Conservation (phyloP, 1,140 invertebrate genomes). For the Centruroides vittatus region DNA sequence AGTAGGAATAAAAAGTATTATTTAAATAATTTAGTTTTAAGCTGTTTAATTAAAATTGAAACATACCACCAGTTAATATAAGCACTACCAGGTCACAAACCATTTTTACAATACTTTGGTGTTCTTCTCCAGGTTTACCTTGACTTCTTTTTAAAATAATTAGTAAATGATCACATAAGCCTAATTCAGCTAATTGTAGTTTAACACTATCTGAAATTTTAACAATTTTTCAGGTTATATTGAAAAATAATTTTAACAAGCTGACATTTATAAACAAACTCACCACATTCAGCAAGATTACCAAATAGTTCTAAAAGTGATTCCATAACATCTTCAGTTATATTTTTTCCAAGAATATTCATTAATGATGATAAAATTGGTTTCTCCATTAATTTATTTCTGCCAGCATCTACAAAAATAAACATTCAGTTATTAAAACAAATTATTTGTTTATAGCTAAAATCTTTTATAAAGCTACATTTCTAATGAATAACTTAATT, state of each 20-base stretch:
- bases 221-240: background rate
- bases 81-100: conserved; percentile 71
- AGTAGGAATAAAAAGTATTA: too few relatives aligned
- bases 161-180: conserved; percentile 56
- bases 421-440: background rate
- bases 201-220: conserved; percentile 52
- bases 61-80: conserved; percentile 63
- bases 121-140: conserved; percentile 25
- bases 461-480: too few relatives aligned
- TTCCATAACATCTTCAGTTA: conserved; percentile 23
- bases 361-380: conserved; percentile 12
- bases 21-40: too few relatives aligned
- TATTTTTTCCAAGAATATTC: conserved; percentile 18
- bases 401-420: conserved; percentile 5
- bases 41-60: background rate
- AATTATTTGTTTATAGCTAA: too few relatives aligned
- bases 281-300: conserved; percentile 30
- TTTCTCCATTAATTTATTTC: conserved; percentile 10
- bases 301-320: conserved; percentile 30
- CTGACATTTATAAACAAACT: background rate
- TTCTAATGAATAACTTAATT: too few relatives aligned
- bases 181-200: conserved; percentile 51
- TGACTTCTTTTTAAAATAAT: conserved; percentile 55
- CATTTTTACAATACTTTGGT: conserved; percentile 53
- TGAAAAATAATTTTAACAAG: background rate